Percentiles rank a stretch among this genome's conserved stretches.
Conservation (phyloP, 2,888 invertebrate species). For the Rambutsinella grinnellia region DNA sequence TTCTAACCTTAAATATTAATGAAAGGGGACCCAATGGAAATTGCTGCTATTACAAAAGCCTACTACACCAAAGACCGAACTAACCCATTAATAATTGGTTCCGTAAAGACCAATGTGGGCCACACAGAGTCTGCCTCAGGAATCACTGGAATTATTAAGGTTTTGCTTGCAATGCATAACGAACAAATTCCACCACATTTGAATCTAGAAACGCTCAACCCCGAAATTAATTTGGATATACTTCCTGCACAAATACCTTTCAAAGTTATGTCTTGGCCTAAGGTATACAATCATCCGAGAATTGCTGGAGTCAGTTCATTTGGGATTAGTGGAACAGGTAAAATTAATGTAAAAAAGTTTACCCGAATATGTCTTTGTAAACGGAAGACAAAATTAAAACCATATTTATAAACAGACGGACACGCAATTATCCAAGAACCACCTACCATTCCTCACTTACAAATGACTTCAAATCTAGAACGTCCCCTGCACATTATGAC, state of each 20-base stretch:
- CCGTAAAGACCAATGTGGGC: conserved; percentile 37
- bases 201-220: conserved; percentile 46
- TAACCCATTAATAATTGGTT: conserved; percentile 34
- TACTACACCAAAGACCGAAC: conserved; percentile 14
- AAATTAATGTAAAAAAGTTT: too few species aligned
- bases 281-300: conserved; percentile 4
- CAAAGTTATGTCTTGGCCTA: conserved; percentile 18
- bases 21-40: conserved; percentile 46
- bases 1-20: neutral
- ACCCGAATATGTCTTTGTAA: neutral
- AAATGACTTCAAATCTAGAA: neutral
- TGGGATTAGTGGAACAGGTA: conserved; percentile 51
- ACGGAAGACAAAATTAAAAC: conserved; percentile 1
- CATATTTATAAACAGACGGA: conserved; percentile 34
- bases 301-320: conserved; percentile 46
- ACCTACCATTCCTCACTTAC: conserved; percentile 7
- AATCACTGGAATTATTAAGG: conserved; percentile 33
- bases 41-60: conserved; percentile 33
- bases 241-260: conserved; percentile 58
- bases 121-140: conserved; percentile 37
- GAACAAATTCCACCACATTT: conserved; percentile 53
- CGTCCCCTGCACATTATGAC: conserved; percentile 25
- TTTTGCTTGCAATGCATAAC: conserved; percentile 47
- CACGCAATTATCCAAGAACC: conserved; percentile 53
- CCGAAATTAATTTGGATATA: conserved; percentile 50